phyloP scores from a whole-genome alignment of 2,113 vertebrate genomes.

The Marmota flaviventris region DNA sequence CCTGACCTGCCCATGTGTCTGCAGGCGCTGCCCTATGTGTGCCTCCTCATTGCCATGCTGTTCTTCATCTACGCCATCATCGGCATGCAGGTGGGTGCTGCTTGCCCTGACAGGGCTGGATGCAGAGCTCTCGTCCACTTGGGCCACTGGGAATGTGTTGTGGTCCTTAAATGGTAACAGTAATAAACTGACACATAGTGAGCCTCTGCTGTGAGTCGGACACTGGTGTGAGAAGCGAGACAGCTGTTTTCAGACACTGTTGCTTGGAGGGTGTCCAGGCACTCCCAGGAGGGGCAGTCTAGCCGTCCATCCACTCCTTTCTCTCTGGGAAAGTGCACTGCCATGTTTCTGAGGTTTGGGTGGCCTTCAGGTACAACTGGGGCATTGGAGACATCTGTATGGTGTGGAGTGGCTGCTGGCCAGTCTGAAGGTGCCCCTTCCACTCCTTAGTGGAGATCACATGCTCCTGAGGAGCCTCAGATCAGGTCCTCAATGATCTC shows the following conservation, averaged over 20 bases:
- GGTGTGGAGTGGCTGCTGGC: not conserved
- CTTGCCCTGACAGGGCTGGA: not conserved
- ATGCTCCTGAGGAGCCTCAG: not conserved
- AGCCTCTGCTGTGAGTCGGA: not conserved
- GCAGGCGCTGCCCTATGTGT: slow-evolving; percentile 97
- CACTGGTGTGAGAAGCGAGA: not conserved
- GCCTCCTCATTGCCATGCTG: slow-evolving; percentile 98
- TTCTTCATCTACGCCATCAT: slow-evolving; percentile 99
- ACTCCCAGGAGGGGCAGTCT: too few relatives aligned
- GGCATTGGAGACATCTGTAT: not conserved
- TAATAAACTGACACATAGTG: fast-evolving
- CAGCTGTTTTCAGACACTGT: not conserved
- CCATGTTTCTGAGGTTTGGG: not conserved
- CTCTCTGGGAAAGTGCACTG: too few relatives aligned
- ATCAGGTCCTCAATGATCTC: not conserved
- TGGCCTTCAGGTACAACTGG: not conserved
- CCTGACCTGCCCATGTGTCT: slow-evolving; percentile 45
- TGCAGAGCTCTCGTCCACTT: too few relatives aligned
- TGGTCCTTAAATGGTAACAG: fast-evolving
- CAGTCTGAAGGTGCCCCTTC: not conserved
- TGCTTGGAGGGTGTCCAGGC: too few relatives aligned
- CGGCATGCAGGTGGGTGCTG: slow-evolving; percentile 95
- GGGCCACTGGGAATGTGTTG: not conserved
- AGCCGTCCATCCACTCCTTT: not conserved
- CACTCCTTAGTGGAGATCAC: too few relatives aligned